phyloP scores from a whole-genome alignment of 1,140 invertebrate genomes.

The Drosophila dunni region DNA sequence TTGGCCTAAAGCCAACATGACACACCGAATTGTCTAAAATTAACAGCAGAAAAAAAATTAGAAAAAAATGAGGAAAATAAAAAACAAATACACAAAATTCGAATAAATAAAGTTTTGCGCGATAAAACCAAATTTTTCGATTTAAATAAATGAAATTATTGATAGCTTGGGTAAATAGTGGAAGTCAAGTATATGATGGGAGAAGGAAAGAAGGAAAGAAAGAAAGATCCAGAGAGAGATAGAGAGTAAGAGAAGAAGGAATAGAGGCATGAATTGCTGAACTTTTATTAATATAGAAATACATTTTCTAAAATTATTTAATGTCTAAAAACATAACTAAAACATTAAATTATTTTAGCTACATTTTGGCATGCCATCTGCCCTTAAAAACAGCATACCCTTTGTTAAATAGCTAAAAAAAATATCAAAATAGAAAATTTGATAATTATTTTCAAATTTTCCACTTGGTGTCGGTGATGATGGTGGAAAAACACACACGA shows the following conservation, averaged over 20 bases:
- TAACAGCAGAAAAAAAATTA: constrained; percentile 43
- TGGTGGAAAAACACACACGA: constrained; percentile 1
- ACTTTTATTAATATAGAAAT: no score
- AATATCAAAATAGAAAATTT: no score
- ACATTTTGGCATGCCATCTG: no score
- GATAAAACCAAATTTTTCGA: constrained; percentile 10
- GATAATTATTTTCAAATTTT: constrained; percentile 10
- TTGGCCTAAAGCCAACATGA: constrained; percentile 73
- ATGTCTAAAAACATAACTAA: no score
- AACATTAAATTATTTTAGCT: no score
- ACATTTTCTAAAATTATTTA: no score
- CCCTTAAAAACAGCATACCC: no score
- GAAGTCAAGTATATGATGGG: constrained; percentile 2
- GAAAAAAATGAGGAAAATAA: constrained; percentile 14
- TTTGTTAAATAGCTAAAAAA: no score
- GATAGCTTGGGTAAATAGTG: background rate
- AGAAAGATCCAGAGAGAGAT: background rate
- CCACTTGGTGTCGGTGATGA: background rate
- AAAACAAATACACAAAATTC: constrained; percentile 32
- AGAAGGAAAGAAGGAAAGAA: background rate
- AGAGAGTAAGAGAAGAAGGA: no score
- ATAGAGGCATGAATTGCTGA: no score
- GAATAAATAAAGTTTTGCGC: constrained; percentile 18
- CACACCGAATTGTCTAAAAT: constrained; percentile 79
- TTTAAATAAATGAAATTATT: constrained; percentile 40